These are phyloP conservation scores for Squalus acanthias DNA, from an alignment of 2,797 vertebrate genomes.

Conservation along the genomic window DNA sequence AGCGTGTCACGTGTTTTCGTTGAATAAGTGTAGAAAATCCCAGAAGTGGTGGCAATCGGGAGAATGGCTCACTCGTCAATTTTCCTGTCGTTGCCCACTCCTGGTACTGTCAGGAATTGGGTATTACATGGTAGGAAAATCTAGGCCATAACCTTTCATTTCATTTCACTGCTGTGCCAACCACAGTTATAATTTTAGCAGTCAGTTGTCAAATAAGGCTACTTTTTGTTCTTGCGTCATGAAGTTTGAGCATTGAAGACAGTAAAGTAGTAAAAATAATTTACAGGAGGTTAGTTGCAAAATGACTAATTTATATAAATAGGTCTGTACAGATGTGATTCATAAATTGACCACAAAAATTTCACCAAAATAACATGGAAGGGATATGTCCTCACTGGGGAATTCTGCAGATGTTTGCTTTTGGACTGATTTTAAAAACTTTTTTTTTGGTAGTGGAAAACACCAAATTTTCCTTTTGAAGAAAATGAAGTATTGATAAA, in stretches of 20 bases:
- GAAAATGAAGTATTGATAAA: conserved; percentile 16
- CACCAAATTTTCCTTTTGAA: conserved; percentile 33
- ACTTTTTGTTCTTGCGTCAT: neutral
- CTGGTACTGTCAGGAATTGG: neutral
- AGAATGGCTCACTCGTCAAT: neutral
- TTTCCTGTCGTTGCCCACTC: neutral
- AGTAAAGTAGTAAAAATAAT: neutral
- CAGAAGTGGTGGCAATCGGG: neutral
- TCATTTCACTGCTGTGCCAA: neutral
- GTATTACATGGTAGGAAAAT: neutral
- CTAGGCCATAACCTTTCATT: neutral
- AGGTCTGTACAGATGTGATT: neutral
- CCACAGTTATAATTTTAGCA: neutral
- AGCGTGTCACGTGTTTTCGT: neutral
- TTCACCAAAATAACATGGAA: neutral
- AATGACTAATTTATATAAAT: neutral
- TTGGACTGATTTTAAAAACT: neutral
- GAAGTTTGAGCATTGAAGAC: conserved; percentile 38
- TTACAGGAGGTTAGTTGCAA: neutral
- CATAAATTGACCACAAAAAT: neutral
- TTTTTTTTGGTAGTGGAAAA: conserved; percentile 32
- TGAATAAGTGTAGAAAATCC: neutral
- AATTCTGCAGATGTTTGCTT: neutral
- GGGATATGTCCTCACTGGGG: neutral
- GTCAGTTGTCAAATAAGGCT: neutral